phyloP scores from a whole-genome alignment of 1,140 invertebrate genomes.

The Drosophila quadrilineata region DNA sequence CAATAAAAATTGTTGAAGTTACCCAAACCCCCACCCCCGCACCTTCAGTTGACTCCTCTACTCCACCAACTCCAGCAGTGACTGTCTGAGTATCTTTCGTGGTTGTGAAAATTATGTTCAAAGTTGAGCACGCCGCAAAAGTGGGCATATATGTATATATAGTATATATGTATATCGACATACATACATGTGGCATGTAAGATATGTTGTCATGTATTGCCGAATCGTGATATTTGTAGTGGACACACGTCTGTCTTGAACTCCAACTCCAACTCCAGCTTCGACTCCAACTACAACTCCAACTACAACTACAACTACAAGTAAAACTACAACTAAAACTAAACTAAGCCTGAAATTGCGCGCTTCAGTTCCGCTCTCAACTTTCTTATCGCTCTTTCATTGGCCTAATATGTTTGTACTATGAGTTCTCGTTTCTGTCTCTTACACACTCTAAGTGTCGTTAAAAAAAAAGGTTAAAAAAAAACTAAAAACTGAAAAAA shows the following conservation, averaged over 20 bases:
- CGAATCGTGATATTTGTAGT: constrained; percentile 74
- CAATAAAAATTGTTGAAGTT: constrained; percentile 73
- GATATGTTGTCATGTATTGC: constrained; percentile 41
- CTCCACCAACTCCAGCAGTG: not conserved
- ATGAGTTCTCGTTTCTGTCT: constrained; percentile 46
- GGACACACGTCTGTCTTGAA: constrained; percentile 68
- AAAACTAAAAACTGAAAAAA: too few relatives aligned
- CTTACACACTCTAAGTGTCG: not conserved
- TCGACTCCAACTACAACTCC: not conserved
- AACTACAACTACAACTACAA: constrained; percentile 3
- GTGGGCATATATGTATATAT: too few relatives aligned
- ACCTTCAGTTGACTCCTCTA: not conserved
- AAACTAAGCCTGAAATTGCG: constrained; percentile 77
- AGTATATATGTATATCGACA: constrained; percentile 59
- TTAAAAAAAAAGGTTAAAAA: too few relatives aligned
- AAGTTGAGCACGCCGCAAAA: constrained; percentile 48
- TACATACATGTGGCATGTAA: too few relatives aligned
- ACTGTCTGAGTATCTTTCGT: not conserved
- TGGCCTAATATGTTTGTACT: constrained; percentile 75
- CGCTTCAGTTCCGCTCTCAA: constrained; percentile 78
- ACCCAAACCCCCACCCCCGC: not conserved
- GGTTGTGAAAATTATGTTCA: constrained; percentile 58
- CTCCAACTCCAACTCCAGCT: not conserved
- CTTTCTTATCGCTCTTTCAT: constrained; percentile 79
- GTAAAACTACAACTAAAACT: constrained; percentile 18